Evolutionary conservation across 2,113 vertebrate species (phyloP).

Genomic region (Oryzias melastigma): DNA sequence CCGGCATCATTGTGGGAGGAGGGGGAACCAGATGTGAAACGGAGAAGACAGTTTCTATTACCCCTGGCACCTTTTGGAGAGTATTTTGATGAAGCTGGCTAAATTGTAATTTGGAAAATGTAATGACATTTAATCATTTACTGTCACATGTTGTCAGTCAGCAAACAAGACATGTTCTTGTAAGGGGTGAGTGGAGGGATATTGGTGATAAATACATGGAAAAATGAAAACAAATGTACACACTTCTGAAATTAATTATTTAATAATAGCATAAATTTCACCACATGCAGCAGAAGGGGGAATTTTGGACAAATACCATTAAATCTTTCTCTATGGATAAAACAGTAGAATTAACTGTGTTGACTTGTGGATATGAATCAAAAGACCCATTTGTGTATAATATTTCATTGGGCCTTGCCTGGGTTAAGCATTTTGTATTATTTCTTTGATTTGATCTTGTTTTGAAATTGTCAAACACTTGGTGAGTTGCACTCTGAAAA

Average conservation of each 20-base stretch:
- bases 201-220: conserved; percentile 18
- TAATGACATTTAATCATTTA: conserved; percentile 87
- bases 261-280: background rate
- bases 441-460: too few relatives aligned
- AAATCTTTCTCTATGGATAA: too few relatives aligned
- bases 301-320: too few relatives aligned
- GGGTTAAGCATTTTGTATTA: too few relatives aligned
- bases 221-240: conserved; percentile 10
- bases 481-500: too few relatives aligned
- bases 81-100: conserved; percentile 82
- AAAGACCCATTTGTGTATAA: too few relatives aligned
- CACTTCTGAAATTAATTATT: conserved; percentile 45
- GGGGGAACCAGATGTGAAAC: conserved; percentile 73
- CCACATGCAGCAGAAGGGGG: too few relatives aligned
- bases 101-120: conserved; percentile 87
- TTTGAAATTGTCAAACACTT: too few relatives aligned
- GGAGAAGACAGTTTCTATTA: conserved; percentile 86
- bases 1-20: conserved; percentile 59
- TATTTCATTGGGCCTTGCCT: too few relatives aligned
- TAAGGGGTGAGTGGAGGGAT: background rate
- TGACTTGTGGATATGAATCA: too few relatives aligned
- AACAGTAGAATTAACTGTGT: too few relatives aligned
- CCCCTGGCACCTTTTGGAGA: conserved; percentile 74
- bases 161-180: conserved; percentile 59
- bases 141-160: conserved; percentile 79